Base-by-base conservation (phyloP, 2,888 invertebrate genomes). In the Sarcophaga caerulescens region DNA sequence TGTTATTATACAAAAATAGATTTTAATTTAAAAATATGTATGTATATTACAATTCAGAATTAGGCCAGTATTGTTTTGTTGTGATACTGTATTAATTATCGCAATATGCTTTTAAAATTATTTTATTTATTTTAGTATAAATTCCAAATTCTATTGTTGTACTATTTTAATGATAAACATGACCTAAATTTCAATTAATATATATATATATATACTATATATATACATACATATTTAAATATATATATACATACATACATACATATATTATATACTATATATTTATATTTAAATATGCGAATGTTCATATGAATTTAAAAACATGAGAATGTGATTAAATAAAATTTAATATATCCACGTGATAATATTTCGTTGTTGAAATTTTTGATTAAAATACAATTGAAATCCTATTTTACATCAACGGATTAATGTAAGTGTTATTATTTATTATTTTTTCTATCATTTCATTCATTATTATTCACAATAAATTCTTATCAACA, bases 171-270 rank as follows among this genome's bases (percentile, higher is more conserved):
- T 47, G 23, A 6, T 19, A 23, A 63, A 68, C 44, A 45, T 68
- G 47, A 69, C 69, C 69, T 69, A 52, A 69, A 21, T 52, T 69
- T 45, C 52, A 47, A 47, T 66, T 17, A 52, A 17, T 52, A 12
- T 52, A 52, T 52, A 17, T 5, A 52, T 52, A 52, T 52, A 52
- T 14, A 47, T 47, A 47, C 6, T 47, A 47, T 47, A 47, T 11
- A 47, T 47, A 14, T 47, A 47, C 8, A 14, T 12, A 47, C 8
- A 47, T 47, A 14, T 14, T 6, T 3, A 47, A 14, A 47, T 14
- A 12, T 47, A 47, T 47, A 47, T 47, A 14, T 14, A 47, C 12
- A 47, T 25, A 25, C 4, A 25, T 25, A 25, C 4, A 25, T 25
- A 25, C 0, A 25, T 25, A 25, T 23, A n/a, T n/a, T n/a, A n/a